A percentile compares a stretch with the other conserved stretches of the same genome.
Conservation (phyloP, 2,888 invertebrate genomes). For the Osmoderma eremita region DNA sequence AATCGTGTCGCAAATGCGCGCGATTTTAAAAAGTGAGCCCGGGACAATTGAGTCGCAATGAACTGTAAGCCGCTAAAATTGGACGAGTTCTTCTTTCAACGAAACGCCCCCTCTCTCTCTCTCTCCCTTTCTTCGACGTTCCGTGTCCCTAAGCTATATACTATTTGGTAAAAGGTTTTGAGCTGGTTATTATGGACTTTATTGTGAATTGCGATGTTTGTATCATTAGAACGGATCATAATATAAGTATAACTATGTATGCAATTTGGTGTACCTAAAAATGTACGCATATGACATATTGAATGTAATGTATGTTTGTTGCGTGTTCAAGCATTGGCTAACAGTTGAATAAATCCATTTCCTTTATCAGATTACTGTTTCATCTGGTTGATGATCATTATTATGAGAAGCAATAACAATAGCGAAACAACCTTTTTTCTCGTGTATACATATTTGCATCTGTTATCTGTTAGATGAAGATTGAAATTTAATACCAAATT, state of each 20-base stretch:
- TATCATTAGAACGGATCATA: constrained; percentile 48
- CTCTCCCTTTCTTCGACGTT: not conserved
- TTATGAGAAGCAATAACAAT: not conserved
- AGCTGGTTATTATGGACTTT: constrained; percentile 43
- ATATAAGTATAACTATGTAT: constrained; percentile 5
- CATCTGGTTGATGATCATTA: constrained; percentile 12
- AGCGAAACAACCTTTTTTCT: not conserved
- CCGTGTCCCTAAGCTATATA: constrained; percentile 43
- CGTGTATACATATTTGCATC: not conserved
- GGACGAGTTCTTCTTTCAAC: constrained; percentile 45
- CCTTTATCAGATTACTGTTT: constrained; percentile 26
- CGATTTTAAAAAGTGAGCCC: constrained; percentile 42
- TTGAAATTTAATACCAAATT: too few relatives aligned
- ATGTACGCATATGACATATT: not conserved
- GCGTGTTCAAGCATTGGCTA: not conserved
- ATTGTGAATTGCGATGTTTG: constrained; percentile 49
- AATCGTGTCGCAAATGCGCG: constrained; percentile 27
- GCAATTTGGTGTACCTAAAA: not conserved
- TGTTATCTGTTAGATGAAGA: too few relatives aligned
- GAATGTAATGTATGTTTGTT: not conserved
- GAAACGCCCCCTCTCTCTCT: constrained; percentile 20
- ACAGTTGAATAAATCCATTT: constrained; percentile 11
- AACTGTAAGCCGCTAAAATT: constrained; percentile 52
- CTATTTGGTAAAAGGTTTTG: constrained; percentile 53
- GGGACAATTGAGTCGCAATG: constrained; percentile 50